Percentiles rank a stretch among this genome's conserved stretches.
Conservation (phyloP, 2,797 vertebrate species). For the Molossus alvarezi region DNA sequence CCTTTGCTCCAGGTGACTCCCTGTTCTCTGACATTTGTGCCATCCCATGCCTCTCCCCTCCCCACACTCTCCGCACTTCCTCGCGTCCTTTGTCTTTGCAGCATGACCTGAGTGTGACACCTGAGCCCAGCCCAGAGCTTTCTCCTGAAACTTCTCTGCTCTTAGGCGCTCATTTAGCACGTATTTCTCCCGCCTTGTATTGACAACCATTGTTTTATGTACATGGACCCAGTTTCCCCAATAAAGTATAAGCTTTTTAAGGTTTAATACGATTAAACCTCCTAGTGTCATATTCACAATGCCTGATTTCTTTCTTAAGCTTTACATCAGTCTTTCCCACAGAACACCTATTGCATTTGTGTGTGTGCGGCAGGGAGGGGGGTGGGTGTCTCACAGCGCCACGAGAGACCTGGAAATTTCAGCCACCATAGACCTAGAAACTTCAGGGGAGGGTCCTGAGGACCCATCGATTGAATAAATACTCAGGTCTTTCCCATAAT, state of each 20-base stretch:
- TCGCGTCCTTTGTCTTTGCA: background rate
- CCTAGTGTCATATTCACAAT: background rate
- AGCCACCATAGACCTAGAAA: background rate
- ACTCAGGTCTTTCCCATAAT: background rate
- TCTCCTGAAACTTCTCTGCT: background rate
- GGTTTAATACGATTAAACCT: slow-evolving; percentile 1
- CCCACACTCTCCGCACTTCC: background rate
- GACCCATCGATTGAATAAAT: background rate
- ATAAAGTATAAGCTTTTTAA: background rate
- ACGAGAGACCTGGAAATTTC: too few species aligned
- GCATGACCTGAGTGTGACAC: background rate
- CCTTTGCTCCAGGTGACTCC: background rate
- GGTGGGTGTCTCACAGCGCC: background rate
- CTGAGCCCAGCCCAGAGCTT: background rate
- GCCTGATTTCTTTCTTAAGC: background rate
- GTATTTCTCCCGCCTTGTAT: background rate
- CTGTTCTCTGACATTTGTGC: background rate
- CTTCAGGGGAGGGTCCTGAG: background rate
- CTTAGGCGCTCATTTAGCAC: background rate
- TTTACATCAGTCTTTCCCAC: background rate
- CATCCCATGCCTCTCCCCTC: background rate
- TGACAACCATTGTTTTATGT: background rate
- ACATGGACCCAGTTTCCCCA: background rate
- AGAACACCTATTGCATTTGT: background rate
- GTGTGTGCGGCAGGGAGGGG: too few species aligned